Percentiles rank a stretch among this genome's conserved stretches.
phyloP scores from a whole-genome alignment of 2,797 vertebrate genomes.

The Xiphorhynchus erythropygius region DNA sequence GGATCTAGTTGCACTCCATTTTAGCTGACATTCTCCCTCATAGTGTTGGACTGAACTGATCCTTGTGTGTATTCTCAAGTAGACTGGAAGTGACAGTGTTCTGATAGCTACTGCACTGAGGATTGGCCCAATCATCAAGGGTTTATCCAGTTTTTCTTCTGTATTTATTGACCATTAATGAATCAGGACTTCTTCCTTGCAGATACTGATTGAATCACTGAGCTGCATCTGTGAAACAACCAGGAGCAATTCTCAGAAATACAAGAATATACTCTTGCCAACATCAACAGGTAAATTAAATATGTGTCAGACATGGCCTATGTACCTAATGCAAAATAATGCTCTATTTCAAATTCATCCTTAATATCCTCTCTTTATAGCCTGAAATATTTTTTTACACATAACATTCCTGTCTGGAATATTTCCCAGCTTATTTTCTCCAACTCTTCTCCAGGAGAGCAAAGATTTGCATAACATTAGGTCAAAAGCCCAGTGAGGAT shows the following conservation, averaged over 20 bases:
- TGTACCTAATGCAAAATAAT: background rate
- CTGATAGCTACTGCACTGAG: background rate
- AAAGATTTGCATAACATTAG: constrained; percentile 26
- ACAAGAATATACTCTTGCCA: constrained; percentile 11
- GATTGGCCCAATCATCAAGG: background rate
- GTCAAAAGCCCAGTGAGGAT: constrained; percentile 35
- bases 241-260: constrained; percentile 22
- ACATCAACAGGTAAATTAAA: constrained; percentile 36
- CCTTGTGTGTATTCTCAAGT: background rate
- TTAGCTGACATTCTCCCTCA: background rate
- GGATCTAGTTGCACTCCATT: background rate
- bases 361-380: background rate
- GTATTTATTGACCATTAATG: constrained; percentile 36
- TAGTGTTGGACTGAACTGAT: background rate
- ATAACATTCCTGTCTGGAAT: background rate
- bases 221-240: background rate
- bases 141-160: background rate
- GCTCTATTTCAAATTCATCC: constrained; percentile 21
- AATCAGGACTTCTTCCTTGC: constrained; percentile 9
- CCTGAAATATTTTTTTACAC: constrained; percentile 16
- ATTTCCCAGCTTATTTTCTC: constrained; percentile 32
- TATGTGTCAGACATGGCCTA: background rate
- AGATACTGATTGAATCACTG: background rate
- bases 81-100: background rate
- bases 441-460: background rate